phyloP scores from a whole-genome alignment of 1,140 invertebrate genomes.

The Eulimnadia texana region DNA sequence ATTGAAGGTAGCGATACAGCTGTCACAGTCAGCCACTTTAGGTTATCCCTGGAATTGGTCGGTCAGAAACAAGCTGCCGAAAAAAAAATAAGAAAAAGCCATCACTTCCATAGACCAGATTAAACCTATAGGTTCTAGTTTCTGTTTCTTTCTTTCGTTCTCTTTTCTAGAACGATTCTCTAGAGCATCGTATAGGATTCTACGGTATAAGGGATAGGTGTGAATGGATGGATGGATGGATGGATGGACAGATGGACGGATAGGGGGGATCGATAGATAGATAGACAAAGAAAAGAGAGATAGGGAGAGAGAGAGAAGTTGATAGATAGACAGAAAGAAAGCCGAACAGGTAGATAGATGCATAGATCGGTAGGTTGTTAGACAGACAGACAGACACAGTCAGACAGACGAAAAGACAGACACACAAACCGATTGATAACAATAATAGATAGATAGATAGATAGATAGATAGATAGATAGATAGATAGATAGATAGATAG shows the following conservation, averaged over 20 bases:
- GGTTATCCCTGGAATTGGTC: not conserved
- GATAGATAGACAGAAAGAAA: too few relatives aligned
- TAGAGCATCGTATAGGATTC: too few relatives aligned
- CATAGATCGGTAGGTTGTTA: not conserved
- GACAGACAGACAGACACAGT: not conserved
- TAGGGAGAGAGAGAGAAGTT: too few relatives aligned
- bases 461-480: not conserved
- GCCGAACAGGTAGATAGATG: not conserved
- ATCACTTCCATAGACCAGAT: too few relatives aligned
- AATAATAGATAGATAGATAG: not conserved
- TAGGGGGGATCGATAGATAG: too few relatives aligned
- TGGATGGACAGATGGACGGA: too few relatives aligned
- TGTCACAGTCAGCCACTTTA: not conserved
- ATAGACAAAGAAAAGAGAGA: too few relatives aligned
- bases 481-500: not conserved
- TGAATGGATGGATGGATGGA: too few relatives aligned
- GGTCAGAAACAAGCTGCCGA: not conserved
- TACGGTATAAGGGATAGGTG: too few relatives aligned
- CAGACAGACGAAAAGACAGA: not conserved
- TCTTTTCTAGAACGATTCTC: too few relatives aligned
- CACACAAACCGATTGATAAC: not conserved
- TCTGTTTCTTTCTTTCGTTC: too few relatives aligned
- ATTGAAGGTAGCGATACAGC: not conserved
- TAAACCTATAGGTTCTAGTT: too few relatives aligned
- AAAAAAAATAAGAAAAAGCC: not conserved